Evolutionary conservation across 1,140 invertebrate genomes (phyloP), one percentile per base, ranked within the genome.

Genomic region (Aphidius gifuensis): DNA sequence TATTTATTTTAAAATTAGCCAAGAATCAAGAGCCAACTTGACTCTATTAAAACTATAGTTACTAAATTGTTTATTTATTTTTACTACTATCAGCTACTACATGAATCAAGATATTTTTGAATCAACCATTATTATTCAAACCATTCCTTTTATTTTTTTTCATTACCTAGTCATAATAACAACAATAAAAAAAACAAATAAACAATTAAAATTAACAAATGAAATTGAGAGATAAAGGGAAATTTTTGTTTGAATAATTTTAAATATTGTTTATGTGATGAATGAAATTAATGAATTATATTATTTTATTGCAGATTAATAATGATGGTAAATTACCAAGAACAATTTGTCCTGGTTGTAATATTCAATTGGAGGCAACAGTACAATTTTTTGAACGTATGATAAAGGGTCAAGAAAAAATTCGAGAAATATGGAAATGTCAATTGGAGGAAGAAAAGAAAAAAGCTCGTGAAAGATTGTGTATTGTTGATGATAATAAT

Each of bases 271-370:
- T 62, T 56, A 4, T 23, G 5, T n/a, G 21, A 50, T 51, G 9
- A 50, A 21, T 21, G 48, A 48, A 1, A 7, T 2, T 7, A 51
- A 53, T 23, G 48, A 49, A 23, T 46, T 16, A 16, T 16, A 16
- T 16, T 16, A 49, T 61, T 39, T 59, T 9, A 50, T 45, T 44
- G 40, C 64, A 90, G 88, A 80, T 90, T 50, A 71, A 77, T 62
- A 83, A 88, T 76, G 88, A 90, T 83, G 86, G 85, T 11, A 85
- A 86, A 69, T 76, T 87, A 65, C 88, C 88, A 9, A 80, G 84
- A 47, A 88, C 85, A 11, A 88, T 90, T 68, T 90, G 89, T 73
- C 88, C 88, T 5, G 88, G 87, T 21, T 90, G 89, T 71, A 87
- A 88, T 65, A 89, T 90, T 61, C 88, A 90, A 71, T 67, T 90